Percentiles rank a stretch among this genome's conserved stretches.
These are phyloP conservation scores for Pluvianellus socialis DNA, from an alignment of 2,113 vertebrate species.

Conservation along the genomic window DNA sequence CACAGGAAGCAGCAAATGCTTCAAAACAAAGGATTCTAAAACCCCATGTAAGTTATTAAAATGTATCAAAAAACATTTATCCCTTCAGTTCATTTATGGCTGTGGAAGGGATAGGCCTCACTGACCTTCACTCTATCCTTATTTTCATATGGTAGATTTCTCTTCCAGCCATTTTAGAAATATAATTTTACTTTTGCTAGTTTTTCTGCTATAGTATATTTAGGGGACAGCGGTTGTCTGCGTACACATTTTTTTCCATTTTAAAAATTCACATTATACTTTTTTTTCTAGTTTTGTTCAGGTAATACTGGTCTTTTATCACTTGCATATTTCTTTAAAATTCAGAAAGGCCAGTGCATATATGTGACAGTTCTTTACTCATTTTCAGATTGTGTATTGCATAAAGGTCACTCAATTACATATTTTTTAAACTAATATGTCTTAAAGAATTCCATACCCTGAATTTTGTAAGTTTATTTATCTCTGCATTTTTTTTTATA, in stretches of 20 bases:
- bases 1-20: not conserved
- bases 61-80: not conserved
- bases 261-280: not conserved
- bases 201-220: not conserved
- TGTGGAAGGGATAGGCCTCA: not conserved
- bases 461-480: not conserved
- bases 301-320: not conserved
- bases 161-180: not conserved
- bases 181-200: not conserved
- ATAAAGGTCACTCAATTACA: not conserved
- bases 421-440: not conserved
- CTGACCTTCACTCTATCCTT: not conserved
- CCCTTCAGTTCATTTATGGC: not conserved
- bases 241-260: not conserved
- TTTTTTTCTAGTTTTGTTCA: not conserved
- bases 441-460: not conserved
- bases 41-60: not conserved
- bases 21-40: not conserved
- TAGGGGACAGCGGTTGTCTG: not conserved
- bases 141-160: not conserved
- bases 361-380: not conserved
- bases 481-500: not conserved
- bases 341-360: not conserved
- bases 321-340: not conserved
- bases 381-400: not conserved